phyloP scores from a whole-genome alignment of 2,888 invertebrate species.

The Amiota mariae region DNA sequence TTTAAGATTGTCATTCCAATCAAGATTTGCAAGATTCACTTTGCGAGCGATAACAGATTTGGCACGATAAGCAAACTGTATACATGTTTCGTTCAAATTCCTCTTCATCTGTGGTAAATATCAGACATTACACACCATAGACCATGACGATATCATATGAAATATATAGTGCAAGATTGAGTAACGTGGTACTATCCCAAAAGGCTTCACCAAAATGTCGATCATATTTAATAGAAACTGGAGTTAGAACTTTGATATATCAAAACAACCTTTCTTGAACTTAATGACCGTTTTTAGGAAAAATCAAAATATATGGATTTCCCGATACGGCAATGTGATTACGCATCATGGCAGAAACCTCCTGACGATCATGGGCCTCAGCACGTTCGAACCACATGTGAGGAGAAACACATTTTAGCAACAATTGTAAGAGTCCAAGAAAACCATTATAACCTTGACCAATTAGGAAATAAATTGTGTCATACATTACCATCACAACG shows the following conservation, averaged over 20 bases:
- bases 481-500: slow-evolving; percentile 94
- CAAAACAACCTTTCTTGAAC: slow-evolving; percentile 99
- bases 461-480: slow-evolving; percentile 96
- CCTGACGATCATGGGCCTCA: slow-evolving; percentile 90
- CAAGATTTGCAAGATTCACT: slow-evolving; percentile 47
- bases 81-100: slow-evolving; percentile 32
- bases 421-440: slow-evolving; percentile 90
- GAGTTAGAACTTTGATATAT: slow-evolving; percentile 96
- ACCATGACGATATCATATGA: slow-evolving; percentile 52
- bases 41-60: slow-evolving; percentile 50
- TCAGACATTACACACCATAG: slow-evolving; percentile 54
- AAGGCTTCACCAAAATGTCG: slow-evolving; percentile 56
- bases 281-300: slow-evolving; percentile 99
- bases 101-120: slow-evolving; percentile 49
- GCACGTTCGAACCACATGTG: slow-evolving; percentile 99
- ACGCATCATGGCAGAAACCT: slow-evolving; percentile 86
- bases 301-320: slow-evolving; percentile 95
- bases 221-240: slow-evolving; percentile 92
- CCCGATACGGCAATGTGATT: slow-evolving; percentile 90
- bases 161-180: slow-evolving; percentile 54
- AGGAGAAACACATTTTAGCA: slow-evolving; percentile 90
- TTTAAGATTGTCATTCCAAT: slow-evolving; percentile 58
- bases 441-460: slow-evolving; percentile 78
- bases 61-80: slow-evolving; percentile 50
- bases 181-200: slow-evolving; percentile 54